phyloP scores from a whole-genome alignment of 2,888 invertebrate species.

The Philonicus albiceps region DNA sequence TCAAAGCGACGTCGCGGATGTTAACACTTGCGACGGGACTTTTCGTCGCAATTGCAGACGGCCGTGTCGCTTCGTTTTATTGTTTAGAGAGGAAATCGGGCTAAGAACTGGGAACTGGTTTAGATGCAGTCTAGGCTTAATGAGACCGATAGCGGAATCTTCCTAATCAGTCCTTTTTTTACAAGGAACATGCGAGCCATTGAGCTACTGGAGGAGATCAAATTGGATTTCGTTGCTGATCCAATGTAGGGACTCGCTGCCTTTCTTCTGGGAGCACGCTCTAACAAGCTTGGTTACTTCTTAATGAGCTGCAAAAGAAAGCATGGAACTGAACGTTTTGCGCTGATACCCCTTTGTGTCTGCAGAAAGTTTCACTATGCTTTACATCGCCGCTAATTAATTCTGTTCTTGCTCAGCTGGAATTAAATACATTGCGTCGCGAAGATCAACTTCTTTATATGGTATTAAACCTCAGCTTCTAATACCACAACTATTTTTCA shows the following conservation, averaged over 20 bases:
- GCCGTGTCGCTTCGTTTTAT: slow-evolving; percentile 3
- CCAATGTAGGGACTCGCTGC: not conserved
- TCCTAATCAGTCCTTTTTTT: not conserved
- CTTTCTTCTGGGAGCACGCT: not conserved
- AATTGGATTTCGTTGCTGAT: not conserved
- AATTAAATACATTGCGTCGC: not conserved
- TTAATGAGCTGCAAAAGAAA: not conserved
- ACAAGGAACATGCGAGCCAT: not conserved
- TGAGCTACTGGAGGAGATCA: not conserved
- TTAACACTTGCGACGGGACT: slow-evolving; percentile 7
- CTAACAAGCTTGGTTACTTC: not conserved
- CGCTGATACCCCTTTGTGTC: not conserved
- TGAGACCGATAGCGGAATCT: not conserved
- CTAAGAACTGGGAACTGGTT: not conserved
- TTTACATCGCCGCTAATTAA: not conserved
- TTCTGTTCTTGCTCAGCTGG: not conserved
- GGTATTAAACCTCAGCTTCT: not conserved
- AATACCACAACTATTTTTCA: not conserved
- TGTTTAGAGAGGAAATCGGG: not conserved
- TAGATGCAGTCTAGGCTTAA: not conserved
- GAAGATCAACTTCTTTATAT: not conserved
- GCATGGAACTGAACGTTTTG: not conserved
- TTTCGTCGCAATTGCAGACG: not conserved
- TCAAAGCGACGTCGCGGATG: slow-evolving; percentile 12
- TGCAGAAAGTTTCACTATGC: not conserved